phyloP scores from a whole-genome alignment of 1,140 invertebrate genomes.

The Zaprionus taronus region DNA sequence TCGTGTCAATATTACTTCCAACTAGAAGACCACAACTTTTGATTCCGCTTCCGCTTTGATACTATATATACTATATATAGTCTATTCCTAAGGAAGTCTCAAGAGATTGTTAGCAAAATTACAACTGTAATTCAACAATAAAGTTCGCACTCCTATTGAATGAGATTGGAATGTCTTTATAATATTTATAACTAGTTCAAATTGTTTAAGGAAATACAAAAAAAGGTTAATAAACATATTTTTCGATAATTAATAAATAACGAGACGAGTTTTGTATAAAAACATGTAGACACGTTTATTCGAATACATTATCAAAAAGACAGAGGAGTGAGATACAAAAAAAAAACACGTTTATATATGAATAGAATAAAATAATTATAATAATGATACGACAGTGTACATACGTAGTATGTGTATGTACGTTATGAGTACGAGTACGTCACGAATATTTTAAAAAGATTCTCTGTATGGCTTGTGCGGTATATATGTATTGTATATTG shows the following conservation, averaged over 20 bases:
- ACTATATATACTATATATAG: no score
- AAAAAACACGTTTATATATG: conserved; percentile 28
- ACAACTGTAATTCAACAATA: background rate
- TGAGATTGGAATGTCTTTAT: background rate
- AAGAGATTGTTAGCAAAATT: background rate
- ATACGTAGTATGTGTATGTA: conserved; percentile 19
- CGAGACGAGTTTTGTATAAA: conserved; percentile 46
- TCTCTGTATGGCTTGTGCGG: conserved; percentile 35
- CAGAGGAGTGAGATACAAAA: conserved; percentile 53
- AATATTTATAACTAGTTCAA: background rate
- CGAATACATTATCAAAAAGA: conserved; percentile 72
- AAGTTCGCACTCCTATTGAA: background rate
- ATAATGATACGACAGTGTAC: conserved; percentile 1
- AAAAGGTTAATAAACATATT: background rate
- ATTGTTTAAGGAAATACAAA: background rate
- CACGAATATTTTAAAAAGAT: conserved; percentile 52
- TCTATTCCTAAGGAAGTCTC: background rate
- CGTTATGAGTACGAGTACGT: conserved; percentile 22
- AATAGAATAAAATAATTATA: conserved; percentile 41
- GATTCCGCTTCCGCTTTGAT: background rate
- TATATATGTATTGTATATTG: conserved; percentile 30
- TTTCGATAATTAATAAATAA: background rate
- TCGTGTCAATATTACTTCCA: conserved; percentile 49
- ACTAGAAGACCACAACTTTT: conserved; percentile 16
- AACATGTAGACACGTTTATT: conserved; percentile 74